These are phyloP conservation scores for Lochmaea capreae DNA, from an alignment of 2,888 invertebrate species.

Conservation along the genomic window DNA sequence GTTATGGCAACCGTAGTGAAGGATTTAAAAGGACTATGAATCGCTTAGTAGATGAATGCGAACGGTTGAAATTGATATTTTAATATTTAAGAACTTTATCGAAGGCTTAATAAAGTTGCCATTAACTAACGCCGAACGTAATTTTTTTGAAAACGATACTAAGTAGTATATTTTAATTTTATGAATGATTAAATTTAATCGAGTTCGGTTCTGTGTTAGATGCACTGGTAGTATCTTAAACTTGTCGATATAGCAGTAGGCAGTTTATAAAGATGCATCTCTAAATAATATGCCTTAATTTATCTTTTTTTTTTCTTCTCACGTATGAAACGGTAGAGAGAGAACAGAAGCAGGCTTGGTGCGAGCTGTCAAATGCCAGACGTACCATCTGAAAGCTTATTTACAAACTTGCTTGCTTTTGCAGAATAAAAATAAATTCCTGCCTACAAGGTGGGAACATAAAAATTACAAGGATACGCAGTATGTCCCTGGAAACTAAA, in stretches of 20 bases:
- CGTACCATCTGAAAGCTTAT: constrained; percentile 26
- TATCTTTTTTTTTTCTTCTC: constrained; percentile 8
- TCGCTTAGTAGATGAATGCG: constrained; percentile 47
- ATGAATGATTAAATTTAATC: no score
- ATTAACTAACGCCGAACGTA: neutral
- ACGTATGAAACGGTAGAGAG: neutral
- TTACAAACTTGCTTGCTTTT: constrained; percentile 41
- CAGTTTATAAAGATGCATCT: neutral
- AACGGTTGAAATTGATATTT: constrained; percentile 47
- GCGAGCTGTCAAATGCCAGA: constrained; percentile 40
- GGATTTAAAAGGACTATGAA: constrained; percentile 45
- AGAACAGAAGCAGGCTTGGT: constrained; percentile 29
- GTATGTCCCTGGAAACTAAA: no score
- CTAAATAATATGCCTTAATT: constrained; percentile 20
- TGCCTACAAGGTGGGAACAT: neutral
- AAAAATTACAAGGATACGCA: no score
- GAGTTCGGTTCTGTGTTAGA: no score
- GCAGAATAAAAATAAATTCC: constrained; percentile 41
- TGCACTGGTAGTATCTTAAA: neutral
- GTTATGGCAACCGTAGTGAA: constrained; percentile 39
- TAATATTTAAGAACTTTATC: constrained; percentile 35
- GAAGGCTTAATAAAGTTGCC: neutral
- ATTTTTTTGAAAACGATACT: neutral
- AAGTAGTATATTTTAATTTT: no score
- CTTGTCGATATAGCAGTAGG: neutral